Evolutionary conservation across 2,113 vertebrate species (phyloP), one percentile per base, ranked within the genome.

Genomic region (Mionectes macconnelli): DNA sequence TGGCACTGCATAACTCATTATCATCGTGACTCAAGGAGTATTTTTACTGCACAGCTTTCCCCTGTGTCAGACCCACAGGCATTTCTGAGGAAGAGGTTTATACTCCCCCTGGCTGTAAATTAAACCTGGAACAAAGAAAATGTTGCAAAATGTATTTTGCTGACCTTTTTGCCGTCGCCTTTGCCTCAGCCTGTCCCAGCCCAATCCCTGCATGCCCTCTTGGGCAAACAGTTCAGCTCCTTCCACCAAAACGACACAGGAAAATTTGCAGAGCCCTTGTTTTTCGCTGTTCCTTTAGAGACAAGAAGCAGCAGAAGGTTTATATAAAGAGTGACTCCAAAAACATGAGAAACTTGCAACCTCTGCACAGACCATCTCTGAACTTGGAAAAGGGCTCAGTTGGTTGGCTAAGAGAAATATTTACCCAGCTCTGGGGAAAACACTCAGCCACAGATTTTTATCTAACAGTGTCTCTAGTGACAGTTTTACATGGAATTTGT

Each of bases 311-410:
- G 62, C 13, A 3, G 1, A 35, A 81, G 31, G 7, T 20, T 93
- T 66, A 9, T 14, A 56, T 35, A 66, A 90, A 30, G 39, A 60
- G n/a, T 90, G 93, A 89, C 44, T 76, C 60, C 47, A 64, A 92
- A 92, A 90, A 82, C 80, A 76, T 92, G 92, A 95, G 88, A 94
- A 94, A 84, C 62, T 95, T 39, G 53, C 40, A 94, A 76, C 90
- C 92, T 68, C 75, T 88, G 56, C 52, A 22, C 52, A 42, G 60
- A 85, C 7, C 57, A 35, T 31, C 62, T 53, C n/a, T 20, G 86
- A 78, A 78, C 60, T 70, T 39, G 52, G 15, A 68, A 47, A 86
- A 64, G 42, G 64, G n/a, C 45, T 92, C 75, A 19, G 62, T 66
- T 60, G 23, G 37, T 73, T 68, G 86, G 57, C n/a, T 78, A 84